Percentiles rank a stretch among this genome's conserved stretches.
Evolutionary conservation across 1,140 invertebrate genomes (phyloP).

Genomic region (Heliconius hermathena): DNA sequence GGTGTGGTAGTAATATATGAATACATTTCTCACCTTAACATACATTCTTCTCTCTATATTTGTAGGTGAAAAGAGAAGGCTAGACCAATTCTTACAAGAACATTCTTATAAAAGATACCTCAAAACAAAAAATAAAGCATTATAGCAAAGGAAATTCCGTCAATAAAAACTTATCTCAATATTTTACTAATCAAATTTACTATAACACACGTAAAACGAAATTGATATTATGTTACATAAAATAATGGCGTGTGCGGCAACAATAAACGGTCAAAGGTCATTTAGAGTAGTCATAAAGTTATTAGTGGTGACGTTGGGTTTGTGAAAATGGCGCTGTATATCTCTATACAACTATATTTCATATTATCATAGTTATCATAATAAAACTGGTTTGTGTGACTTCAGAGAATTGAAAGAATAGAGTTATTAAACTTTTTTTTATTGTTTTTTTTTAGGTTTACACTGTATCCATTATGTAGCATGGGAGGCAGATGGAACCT

Average conservation of each 20-base stretch:
- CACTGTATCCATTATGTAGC: too few relatives aligned
- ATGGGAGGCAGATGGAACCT: too few relatives aligned
- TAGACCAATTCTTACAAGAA: too few relatives aligned
- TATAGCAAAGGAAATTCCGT: too few relatives aligned
- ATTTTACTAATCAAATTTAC: not conserved
- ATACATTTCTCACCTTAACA: too few relatives aligned
- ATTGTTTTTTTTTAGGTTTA: too few relatives aligned
- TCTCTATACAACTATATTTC: slow-evolving; percentile 4
- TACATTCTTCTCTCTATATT: too few relatives aligned
- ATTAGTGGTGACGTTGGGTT: slow-evolving; percentile 38
- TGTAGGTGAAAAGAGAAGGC: too few relatives aligned
- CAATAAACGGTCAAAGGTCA: slow-evolving; percentile 39
- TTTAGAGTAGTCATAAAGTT: slow-evolving; percentile 37
- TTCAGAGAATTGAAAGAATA: not conserved
- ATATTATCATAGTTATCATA: not conserved
- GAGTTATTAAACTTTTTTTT: too few relatives aligned
- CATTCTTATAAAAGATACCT: too few relatives aligned
- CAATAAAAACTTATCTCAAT: not conserved
- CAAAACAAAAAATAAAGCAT: too few relatives aligned
- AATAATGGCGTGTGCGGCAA: slow-evolving; percentile 33
- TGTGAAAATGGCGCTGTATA: slow-evolving; percentile 26
- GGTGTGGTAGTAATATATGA: too few relatives aligned
- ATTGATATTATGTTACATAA: slow-evolving; percentile 31
- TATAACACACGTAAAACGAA: not conserved
- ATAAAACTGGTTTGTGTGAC: not conserved